Base-by-base conservation (phyloP, 2,797 vertebrate genomes). In the Neopelma chrysocephalum region DNA sequence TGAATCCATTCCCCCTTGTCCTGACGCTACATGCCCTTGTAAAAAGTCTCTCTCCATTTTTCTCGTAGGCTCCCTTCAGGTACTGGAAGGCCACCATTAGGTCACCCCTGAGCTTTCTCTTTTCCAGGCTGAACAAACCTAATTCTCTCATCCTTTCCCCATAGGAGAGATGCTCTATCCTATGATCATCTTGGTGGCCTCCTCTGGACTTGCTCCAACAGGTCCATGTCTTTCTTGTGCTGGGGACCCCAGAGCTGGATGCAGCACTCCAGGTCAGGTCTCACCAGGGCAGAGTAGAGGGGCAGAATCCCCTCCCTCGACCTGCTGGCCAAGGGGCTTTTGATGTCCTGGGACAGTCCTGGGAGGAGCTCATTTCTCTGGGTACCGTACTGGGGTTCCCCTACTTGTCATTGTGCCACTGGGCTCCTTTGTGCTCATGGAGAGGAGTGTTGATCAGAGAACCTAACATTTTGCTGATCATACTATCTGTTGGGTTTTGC, bases 401-500 rank as follows among this genome's bases (percentile, higher is more conserved):
- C 25, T 17, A 40, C 25, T 45, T 43, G 27, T 40, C 9, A 0
- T 12, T 43, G 56, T n/a, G 32, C 21, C 3, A 2, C 47, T 17
- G 51, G 0, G 3, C 53, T 71, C 47, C 27, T 60, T 38, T 3
- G 1, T 48, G 40, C 53, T 48, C 23, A 7, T 7, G n/a, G 31
- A 40, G 61, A 32, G 14, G 31, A 48, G 47, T 4, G 3, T 12
- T n/a, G 47, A 25, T 48, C 27, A 25, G 20, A 12, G 25, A 82
- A 32, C 34, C 14, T 34, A 23, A 48, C 12, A 4, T 45, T 54
- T 47, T 82, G 40, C 53, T 76, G 71, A 53, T 58, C 12, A 9
- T 15, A 20, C 32, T 6, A 15, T 40, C 61, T 53, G 34, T 10
- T 64, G 18, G 40, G 26, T 29, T 88, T 68, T 77, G 40, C 38